Conservation (phyloP, 2,888 invertebrate species). For the Erebia ligea region DNA sequence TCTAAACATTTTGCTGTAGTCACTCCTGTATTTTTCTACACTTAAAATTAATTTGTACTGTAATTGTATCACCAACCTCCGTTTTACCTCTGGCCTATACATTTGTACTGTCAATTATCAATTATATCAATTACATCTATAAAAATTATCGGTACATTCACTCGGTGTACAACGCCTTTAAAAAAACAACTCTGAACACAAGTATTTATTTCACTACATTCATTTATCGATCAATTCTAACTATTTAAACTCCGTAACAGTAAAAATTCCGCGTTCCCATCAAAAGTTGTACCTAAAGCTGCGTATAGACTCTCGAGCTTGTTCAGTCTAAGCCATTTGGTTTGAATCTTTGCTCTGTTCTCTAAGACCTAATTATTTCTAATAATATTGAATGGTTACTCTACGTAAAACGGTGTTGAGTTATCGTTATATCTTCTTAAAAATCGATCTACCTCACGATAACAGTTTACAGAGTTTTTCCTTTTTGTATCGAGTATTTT, state of each 20-base stretch:
- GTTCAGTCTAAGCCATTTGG: background rate
- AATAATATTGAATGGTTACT: background rate
- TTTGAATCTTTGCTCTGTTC: background rate
- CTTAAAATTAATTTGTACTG: slow-evolving; percentile 82
- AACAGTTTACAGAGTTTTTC: background rate
- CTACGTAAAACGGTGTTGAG: too few species aligned
- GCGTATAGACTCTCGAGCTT: background rate
- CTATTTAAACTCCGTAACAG: slow-evolving; percentile 52
- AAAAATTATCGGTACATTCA: slow-evolving; percentile 55
- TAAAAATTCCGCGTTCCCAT: slow-evolving; percentile 52
- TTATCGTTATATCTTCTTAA: too few species aligned
- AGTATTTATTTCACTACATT: slow-evolving; percentile 73
- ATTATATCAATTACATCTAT: slow-evolving; percentile 42
- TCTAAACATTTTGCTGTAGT: slow-evolving; percentile 55
- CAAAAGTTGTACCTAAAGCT: slow-evolving; percentile 52
- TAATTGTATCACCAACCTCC: slow-evolving; percentile 67
- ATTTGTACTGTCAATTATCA: slow-evolving; percentile 66
- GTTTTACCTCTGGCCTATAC: slow-evolving; percentile 64
- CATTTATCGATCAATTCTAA: slow-evolving; percentile 53
- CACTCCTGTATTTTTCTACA: slow-evolving; percentile 60
- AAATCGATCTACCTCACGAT: background rate
- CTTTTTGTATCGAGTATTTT: background rate
- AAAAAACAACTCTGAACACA: slow-evolving; percentile 70
- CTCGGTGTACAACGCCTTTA: slow-evolving; percentile 70
- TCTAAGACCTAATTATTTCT: background rate